Evolutionary conservation across 1,140 invertebrate genomes (phyloP), one percentile per base, ranked within the genome.

Genomic region (Pachypeltis micranthus): DNA sequence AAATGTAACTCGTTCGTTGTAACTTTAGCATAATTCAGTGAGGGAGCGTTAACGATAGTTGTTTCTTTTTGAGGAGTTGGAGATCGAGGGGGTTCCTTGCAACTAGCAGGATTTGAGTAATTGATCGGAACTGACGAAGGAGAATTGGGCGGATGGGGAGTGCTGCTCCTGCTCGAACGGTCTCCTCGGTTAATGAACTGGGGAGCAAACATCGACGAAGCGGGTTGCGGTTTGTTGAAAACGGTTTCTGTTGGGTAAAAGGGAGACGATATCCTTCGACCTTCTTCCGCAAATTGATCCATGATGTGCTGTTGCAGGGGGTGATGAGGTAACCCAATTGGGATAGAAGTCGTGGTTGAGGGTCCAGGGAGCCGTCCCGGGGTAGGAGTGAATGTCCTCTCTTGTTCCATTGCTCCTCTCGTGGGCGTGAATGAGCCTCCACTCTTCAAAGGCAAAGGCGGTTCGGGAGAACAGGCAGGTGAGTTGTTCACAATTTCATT

Each of bases 401-500:
- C 67, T 56, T 67, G 65, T 54, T 69, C 68, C 25, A 68, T 60
- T 24, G 67, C 67, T 62, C 60, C 66, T 58, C 64, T 59, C 1
- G 67, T 68, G 0, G 67, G 67, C 31, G 67, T 65, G 62, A 68
- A 68, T 31, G 67, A 68, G 3, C 67, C 64, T 29, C 67, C 67
- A 44, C 63, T 63, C 23, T 62, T 63, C 39, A 63, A 63, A 2
- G 56, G 7, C 47, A 58, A 54, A 24, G 54, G 29, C 23, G 58
- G n/a, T 59, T 63, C 54, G 26, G 44, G 44, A 4, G 62, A 26
- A 21, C 54, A 31, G 51, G 64, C 63, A 10, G 67, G 59, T 39
- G 21, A 39, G 7, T 34, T 39, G 34, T 61, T 63, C 23, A 75
- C 72, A 4, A 73, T 73, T 71, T 83, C 82, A 70, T 75, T 80